Evolutionary conservation across 2,797 vertebrate genomes (phyloP).

Genomic region (Falco naumanni): DNA sequence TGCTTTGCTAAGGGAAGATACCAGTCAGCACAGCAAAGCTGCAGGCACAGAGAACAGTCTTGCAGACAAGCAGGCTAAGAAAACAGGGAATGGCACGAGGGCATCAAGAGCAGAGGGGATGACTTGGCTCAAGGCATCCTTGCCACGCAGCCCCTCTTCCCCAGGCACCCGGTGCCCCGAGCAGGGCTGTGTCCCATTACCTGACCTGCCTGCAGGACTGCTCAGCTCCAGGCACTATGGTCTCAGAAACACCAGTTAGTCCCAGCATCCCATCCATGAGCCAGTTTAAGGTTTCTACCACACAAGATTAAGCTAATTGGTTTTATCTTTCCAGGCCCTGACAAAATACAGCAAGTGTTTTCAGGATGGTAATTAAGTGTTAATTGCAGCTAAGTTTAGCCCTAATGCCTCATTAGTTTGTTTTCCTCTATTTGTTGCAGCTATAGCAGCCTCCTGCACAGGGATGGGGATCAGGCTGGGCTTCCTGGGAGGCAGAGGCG

Average conservation of each 20-base stretch:
- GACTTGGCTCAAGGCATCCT: neutral
- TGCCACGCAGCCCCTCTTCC: neutral
- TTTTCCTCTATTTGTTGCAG: constrained; percentile 62
- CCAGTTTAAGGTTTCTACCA: constrained; percentile 16
- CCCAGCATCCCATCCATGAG: neutral
- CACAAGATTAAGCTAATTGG: constrained; percentile 39
- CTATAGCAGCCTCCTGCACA: neutral
- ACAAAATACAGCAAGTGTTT: constrained; percentile 64
- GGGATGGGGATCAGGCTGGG: constrained; percentile 16
- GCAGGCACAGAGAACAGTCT: neutral
- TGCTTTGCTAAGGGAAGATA: neutral
- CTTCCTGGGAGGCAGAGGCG: neutral
- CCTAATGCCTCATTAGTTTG: constrained; percentile 71
- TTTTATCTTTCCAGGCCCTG: constrained; percentile 42
- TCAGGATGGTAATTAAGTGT: constrained; percentile 64
- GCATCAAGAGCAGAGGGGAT: neutral
- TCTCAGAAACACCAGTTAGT: neutral
- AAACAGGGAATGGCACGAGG: neutral
- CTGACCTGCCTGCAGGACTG: neutral
- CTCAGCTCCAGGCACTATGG: neutral
- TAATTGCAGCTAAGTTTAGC: constrained; percentile 71
- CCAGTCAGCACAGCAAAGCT: neutral
- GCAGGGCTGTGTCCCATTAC: neutral
- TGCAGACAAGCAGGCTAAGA: neutral
- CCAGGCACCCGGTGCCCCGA: neutral